Percentiles rank a stretch among this genome's conserved stretches.
phyloP scores from a whole-genome alignment of 2,113 vertebrate species.

The Chiloscyllium plagiosum region DNA sequence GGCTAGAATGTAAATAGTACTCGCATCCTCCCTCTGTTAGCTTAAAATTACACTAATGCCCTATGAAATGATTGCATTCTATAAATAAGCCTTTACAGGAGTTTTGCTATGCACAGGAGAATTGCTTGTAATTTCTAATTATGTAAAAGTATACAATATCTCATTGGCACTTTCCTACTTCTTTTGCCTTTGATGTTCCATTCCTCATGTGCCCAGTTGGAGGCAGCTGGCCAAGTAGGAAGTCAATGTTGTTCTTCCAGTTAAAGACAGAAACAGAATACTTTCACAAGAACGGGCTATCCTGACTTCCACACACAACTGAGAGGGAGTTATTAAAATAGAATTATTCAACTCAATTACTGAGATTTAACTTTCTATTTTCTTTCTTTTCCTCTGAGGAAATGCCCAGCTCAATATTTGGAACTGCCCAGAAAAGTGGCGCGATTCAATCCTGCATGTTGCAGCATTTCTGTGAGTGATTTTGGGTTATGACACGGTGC shows the following conservation, averaged over 20 bases:
- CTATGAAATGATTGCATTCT: not conserved
- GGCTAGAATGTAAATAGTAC: not conserved
- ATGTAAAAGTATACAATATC: not conserved
- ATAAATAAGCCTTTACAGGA: not conserved
- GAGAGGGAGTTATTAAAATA: not conserved
- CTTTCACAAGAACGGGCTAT: not conserved
- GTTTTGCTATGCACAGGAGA: not conserved
- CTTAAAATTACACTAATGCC: not conserved
- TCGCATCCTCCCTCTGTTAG: not conserved
- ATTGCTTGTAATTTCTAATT: not conserved
- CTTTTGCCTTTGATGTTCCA: not conserved
- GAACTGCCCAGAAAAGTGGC: not conserved
- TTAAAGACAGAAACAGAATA: not conserved
- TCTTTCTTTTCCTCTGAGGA: constrained; percentile 10
- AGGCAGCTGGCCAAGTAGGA: not conserved
- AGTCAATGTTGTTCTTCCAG: not conserved
- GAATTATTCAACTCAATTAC: not conserved
- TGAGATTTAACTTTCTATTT: not conserved
- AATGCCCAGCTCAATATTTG: not conserved
- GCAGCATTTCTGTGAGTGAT: not conserved
- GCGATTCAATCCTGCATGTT: not conserved
- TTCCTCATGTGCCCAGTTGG: not conserved
- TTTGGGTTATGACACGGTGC: not conserved
- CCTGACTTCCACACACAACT: not conserved
- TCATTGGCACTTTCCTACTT: not conserved